These are phyloP conservation scores for Hippocampus kuda DNA, from an alignment of 2,797 vertebrate species.

Conservation along the genomic window DNA sequence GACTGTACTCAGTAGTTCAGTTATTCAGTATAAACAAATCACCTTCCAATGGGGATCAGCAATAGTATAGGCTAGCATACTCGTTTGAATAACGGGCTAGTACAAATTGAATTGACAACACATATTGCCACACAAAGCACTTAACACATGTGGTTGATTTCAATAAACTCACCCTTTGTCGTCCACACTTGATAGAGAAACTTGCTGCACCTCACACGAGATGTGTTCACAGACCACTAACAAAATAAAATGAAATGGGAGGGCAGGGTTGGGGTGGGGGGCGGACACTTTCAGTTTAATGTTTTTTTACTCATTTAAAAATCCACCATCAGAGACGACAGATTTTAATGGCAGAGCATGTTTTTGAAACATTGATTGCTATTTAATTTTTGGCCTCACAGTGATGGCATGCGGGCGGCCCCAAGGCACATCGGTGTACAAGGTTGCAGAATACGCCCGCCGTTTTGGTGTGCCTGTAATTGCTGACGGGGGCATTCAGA, in stretches of 20 bases:
- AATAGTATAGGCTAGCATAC: neutral
- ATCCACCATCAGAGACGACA: too few relatives aligned
- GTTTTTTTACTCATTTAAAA: too few relatives aligned
- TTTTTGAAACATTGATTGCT: neutral
- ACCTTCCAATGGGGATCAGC: neutral
- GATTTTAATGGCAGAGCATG: too few relatives aligned
- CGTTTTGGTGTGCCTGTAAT: conserved; percentile 88
- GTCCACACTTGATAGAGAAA: too few relatives aligned
- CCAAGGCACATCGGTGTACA: conserved; percentile 89
- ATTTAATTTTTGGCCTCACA: conserved; percentile 29
- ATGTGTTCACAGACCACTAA: too few relatives aligned
- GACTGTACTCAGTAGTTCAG: neutral
- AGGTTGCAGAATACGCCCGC: conserved; percentile 86
- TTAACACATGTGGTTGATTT: too few relatives aligned
- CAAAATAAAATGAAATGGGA: too few relatives aligned
- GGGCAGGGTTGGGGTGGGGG: too few relatives aligned
- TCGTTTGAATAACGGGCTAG: neutral
- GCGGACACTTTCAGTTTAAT: too few relatives aligned
- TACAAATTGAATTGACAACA: neutral
- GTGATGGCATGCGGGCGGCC: conserved; percentile 90
- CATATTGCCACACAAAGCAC: neutral
- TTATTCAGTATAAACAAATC: neutral
- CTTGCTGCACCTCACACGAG: too few relatives aligned
- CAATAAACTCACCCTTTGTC: too few relatives aligned
- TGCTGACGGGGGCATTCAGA: conserved; percentile 89